Conservation (phyloP, 2,888 invertebrate species). For the Drosophila basisetae region DNA sequence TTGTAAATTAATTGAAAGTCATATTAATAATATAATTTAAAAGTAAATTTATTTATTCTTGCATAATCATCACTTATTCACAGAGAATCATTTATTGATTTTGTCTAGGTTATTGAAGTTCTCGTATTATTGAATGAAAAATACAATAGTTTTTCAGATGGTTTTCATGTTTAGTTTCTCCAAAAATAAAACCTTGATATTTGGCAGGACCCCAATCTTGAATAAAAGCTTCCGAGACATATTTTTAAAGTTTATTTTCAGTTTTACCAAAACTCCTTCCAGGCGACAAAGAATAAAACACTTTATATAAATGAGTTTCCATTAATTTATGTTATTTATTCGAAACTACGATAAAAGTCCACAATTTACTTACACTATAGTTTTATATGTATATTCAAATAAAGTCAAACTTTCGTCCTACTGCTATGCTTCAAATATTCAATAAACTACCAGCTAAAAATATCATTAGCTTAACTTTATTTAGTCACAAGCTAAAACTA, state of each 20-base stretch:
- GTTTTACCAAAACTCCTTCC: not conserved
- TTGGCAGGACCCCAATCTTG: not conserved
- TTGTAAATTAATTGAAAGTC: not conserved
- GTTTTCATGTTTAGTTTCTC: not conserved
- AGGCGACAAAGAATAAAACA: not conserved
- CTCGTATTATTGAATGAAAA: not conserved
- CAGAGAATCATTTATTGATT: not conserved
- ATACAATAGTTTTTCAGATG: not conserved
- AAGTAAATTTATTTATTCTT: not conserved
- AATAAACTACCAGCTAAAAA: slow-evolving; percentile 43
- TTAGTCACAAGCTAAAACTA: slow-evolving; percentile 29
- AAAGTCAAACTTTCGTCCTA: slow-evolving; percentile 74
- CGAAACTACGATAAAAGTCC: slow-evolving; percentile 66
- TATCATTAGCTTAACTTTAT: slow-evolving; percentile 34
- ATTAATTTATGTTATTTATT: slow-evolving; percentile 72
- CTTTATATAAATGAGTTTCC: slow-evolving; percentile 9
- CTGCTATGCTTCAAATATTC: slow-evolving; percentile 44
- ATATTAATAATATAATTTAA: not conserved
- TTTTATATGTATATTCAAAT: slow-evolving; percentile 40
- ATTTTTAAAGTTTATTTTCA: not conserved
- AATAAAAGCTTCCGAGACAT: not conserved
- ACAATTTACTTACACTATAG: slow-evolving; percentile 55
- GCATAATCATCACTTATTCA: not conserved
- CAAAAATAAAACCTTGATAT: not conserved
- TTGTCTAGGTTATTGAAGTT: not conserved